phyloP scores from a whole-genome alignment of 2,888 invertebrate species.

The Meteorus colon region DNA sequence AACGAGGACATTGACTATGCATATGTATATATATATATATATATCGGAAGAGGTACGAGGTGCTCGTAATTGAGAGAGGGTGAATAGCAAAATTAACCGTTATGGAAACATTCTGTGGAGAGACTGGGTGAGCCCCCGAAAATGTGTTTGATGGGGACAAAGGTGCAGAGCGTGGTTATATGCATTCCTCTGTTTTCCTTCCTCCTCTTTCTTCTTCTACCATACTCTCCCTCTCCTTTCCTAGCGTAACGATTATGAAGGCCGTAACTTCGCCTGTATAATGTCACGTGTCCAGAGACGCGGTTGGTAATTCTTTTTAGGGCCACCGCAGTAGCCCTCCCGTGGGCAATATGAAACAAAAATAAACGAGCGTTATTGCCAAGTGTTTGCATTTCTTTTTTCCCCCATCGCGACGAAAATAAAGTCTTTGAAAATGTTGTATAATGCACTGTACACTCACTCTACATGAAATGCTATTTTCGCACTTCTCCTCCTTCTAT shows the following conservation, averaged over 20 bases:
- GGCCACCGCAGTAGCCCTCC: background rate
- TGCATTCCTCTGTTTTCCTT: background rate
- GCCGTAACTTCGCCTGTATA: slow-evolving; percentile 46
- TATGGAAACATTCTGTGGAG: slow-evolving; percentile 43
- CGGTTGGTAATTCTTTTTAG: slow-evolving; percentile 29
- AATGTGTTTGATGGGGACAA: slow-evolving; percentile 38
- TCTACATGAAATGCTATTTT: background rate
- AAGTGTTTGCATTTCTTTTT: slow-evolving; percentile 10
- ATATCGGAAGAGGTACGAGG: slow-evolving; percentile 34
- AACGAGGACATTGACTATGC: slow-evolving; percentile 26
- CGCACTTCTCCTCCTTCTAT: background rate
- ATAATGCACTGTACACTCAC: background rate
- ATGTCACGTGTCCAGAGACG: slow-evolving; percentile 29
- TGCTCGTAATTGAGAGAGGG: background rate
- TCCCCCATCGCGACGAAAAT: background rate
- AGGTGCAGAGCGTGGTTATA: slow-evolving; percentile 9
- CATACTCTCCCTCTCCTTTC: background rate
- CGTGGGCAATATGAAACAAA: background rate
- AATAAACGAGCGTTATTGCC: slow-evolving; percentile 3
- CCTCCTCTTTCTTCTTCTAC: no score
- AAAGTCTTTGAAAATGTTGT: slow-evolving; percentile 24
- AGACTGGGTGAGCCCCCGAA: slow-evolving; percentile 36
- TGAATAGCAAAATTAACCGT: slow-evolving; percentile 46
- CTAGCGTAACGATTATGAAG: slow-evolving; percentile 49
- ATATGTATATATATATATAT: slow-evolving; percentile 26